A percentile compares a stretch with the other conserved stretches of the same genome.
These are phyloP conservation scores for Ianthella basta DNA, from an alignment of 37 sponge, comb jelly and placozoan species.

Conservation along the genomic window DNA sequence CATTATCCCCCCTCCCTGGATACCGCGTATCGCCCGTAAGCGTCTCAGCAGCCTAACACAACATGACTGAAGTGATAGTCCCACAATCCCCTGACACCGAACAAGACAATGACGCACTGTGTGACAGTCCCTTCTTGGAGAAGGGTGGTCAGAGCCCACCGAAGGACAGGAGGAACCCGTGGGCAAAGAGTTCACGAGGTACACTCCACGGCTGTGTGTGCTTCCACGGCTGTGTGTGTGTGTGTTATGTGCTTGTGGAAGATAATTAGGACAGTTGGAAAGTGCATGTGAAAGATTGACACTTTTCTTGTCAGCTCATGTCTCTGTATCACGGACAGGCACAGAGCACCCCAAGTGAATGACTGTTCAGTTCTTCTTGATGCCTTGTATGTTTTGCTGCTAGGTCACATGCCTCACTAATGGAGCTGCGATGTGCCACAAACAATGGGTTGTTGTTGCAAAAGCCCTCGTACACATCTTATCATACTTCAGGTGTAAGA, in stretches of 20 bases:
- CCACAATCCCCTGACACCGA: slow-evolving; percentile 6
- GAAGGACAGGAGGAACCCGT: slow-evolving; percentile 23
- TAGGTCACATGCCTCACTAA: too few relatives aligned
- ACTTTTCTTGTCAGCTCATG: neutral
- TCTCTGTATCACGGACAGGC: neutral
- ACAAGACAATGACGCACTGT: neutral
- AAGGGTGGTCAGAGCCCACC: slow-evolving; percentile 23
- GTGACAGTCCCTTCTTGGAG: neutral
- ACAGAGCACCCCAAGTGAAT: too few relatives aligned
- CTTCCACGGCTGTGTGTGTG: slow-evolving; percentile 14
- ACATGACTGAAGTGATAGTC: slow-evolving; percentile 27
- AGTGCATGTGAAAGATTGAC: neutral
- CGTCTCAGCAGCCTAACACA: too few relatives aligned
- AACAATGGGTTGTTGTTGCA: too few relatives aligned
- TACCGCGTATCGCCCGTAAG: too few relatives aligned
- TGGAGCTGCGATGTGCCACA: too few relatives aligned
- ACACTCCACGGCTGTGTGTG: neutral
- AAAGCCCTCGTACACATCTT: too few relatives aligned
- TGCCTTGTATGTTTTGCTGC: too few relatives aligned
- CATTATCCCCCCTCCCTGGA: too few relatives aligned
- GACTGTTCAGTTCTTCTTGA: too few relatives aligned
- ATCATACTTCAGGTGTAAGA: too few relatives aligned
- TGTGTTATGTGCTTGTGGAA: slow-evolving; percentile 34
- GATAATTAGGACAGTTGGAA: too few relatives aligned
- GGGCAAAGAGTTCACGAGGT: neutral